These are phyloP conservation scores for Agapornis roseicollis DNA, from an alignment of 2,113 vertebrate species.

Conservation along the genomic window DNA sequence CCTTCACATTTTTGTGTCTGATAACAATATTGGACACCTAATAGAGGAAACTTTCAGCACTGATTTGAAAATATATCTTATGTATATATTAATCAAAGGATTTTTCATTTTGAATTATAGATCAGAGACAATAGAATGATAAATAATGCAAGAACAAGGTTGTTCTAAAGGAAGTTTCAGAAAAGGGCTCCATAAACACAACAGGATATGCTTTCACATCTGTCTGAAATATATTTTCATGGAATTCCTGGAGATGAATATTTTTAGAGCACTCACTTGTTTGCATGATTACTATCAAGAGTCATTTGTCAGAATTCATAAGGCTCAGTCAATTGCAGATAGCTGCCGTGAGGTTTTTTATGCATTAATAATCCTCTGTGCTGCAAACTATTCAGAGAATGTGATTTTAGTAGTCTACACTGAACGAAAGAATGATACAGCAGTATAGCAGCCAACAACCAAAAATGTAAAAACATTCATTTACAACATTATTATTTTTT, in stretches of 20 bases:
- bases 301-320: not conserved
- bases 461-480: not conserved
- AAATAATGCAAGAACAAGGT: conserved; percentile 29
- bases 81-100: not conserved
- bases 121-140: conserved; percentile 35
- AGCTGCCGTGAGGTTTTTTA: not conserved
- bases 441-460: not conserved
- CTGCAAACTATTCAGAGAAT: not conserved
- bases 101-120: conserved; percentile 28
- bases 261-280: not conserved
- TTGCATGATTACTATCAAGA: not conserved
- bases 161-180: not conserved
- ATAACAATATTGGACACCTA: not conserved
- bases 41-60: not conserved
- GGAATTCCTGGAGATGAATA: not conserved
- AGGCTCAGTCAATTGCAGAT: not conserved
- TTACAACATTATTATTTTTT: not conserved
- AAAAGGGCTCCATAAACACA: not conserved
- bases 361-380: not conserved
- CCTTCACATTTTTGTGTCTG: not conserved
- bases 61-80: not conserved
- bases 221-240: not conserved
- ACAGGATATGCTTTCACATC: not conserved
- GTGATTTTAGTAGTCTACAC: not conserved
- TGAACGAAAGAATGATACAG: not conserved